Conservation (phyloP, 92 coral and sea anemone species). For the Palythoa grandiflora region DNA sequence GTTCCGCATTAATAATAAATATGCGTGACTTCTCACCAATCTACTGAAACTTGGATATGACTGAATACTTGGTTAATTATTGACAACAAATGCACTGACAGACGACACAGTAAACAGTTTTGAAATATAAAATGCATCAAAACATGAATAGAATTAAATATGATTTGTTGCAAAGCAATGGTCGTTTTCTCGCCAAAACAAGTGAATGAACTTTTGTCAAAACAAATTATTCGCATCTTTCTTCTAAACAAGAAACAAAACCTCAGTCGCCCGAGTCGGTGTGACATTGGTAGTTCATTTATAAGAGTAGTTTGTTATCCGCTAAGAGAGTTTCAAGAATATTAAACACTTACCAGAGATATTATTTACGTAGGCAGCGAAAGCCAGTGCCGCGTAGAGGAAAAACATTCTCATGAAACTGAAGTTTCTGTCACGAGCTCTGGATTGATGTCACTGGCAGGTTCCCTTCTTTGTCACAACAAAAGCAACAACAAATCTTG, state of each 20-base stretch:
- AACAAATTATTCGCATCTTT: not conserved
- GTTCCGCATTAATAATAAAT: not conserved
- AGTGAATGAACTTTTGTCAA: not conserved
- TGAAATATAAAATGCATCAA: not conserved
- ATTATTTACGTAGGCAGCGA: not conserved
- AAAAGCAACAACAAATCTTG: not conserved
- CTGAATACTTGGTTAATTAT: not conserved
- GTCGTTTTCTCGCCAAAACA: not conserved
- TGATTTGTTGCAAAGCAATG: not conserved
- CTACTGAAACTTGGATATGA: not conserved
- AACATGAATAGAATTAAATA: not conserved
- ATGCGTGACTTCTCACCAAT: not conserved
- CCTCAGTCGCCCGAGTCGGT: no score
- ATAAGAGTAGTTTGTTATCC: not conserved
- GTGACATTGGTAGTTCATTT: not conserved
- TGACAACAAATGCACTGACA: not conserved
- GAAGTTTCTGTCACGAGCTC: not conserved
- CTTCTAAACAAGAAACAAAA: not conserved
- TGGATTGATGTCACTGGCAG: not conserved
- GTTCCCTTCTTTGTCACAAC: not conserved
- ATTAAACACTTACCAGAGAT: constrained; percentile 3
- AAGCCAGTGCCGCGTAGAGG: not conserved
- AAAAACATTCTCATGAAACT: not conserved
- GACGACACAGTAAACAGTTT: not conserved
- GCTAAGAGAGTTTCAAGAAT: not conserved